Evolutionary conservation across 2,888 invertebrate species (phyloP), one percentile per base, ranked within the genome.

Genomic region (Aquatica leii): DNA sequence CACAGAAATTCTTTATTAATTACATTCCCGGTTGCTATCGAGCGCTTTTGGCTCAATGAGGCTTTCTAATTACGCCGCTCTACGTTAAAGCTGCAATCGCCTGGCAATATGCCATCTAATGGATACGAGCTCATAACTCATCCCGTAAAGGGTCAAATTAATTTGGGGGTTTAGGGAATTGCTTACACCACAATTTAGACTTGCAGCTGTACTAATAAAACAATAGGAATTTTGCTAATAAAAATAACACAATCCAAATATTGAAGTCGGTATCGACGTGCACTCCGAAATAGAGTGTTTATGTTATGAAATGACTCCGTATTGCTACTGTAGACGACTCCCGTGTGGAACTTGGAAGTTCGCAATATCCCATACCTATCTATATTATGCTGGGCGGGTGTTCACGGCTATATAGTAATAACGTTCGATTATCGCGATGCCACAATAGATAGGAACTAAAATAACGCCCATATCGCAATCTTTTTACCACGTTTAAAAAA

Each of bases 81-180:
- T 55, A 51, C 65, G 61, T 72, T 76, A 73, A 76, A 75, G 77
- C 73, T 73, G 74, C 75, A 77, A 79, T 78, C 74, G 78, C 78
- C 74, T 75, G 74, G 78, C 80, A 80, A 79, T 79, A 80, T 78
- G 80, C 77, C 77, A 76, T 77, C 78, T 80, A 80, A 80, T 79
- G 78, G 77, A 77, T 77, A 77, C 74, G 76, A 75, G 74, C 72
- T 70, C 74, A 73, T 79, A 79, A 79, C 73, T 79, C 80, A 78
- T 79, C 75, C 70, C 67, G 70, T 75, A 75, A 78, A 77, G 78
- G 78, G 76, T 76, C 76, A 77, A 78, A 79, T 79, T 79, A 79
- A 79, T 79, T 79, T 75, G 69, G 76, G 73, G 74, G 72, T 70
- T 72, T 73, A 68, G 74, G 72, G 69, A 74, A 75, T 73, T 72